These are phyloP conservation scores for Macrotis lagotis DNA, from an alignment of 2,113 vertebrate species.

Conservation along the genomic window DNA sequence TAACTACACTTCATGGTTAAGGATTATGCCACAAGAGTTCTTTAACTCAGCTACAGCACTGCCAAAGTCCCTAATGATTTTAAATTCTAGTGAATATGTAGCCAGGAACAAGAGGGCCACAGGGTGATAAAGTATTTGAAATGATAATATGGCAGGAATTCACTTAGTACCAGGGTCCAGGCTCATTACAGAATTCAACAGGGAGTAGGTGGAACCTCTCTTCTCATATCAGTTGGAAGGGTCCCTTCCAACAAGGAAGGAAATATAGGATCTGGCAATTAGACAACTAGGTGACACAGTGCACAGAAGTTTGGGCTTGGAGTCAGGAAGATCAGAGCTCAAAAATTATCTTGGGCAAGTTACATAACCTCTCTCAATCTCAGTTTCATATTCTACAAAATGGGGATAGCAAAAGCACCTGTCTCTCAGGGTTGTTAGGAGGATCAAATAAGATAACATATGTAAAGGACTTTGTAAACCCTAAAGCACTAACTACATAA, in stretches of 20 bases:
- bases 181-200: neutral
- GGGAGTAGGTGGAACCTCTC: neutral
- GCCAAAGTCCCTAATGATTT: neutral
- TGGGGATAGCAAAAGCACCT: neutral
- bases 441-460: neutral
- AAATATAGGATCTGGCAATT: neutral
- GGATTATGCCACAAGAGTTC: accelerated
- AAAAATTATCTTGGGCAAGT: neutral
- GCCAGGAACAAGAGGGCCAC: neutral
- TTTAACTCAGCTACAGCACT: neutral
- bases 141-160: neutral
- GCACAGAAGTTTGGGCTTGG: neutral
- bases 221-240: neutral
- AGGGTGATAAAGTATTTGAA: neutral
- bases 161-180: neutral
- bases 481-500: neutral
- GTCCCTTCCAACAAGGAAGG: accelerated
- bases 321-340: neutral
- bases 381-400: neutral
- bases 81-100: neutral
- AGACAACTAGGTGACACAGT: neutral
- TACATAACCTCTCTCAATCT: neutral
- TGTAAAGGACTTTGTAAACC: neutral
- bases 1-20: neutral
- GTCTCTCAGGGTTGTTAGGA: neutral